Conservation (phyloP, 2,888 invertebrate genomes). For the Yponomeuta evonymella region DNA sequence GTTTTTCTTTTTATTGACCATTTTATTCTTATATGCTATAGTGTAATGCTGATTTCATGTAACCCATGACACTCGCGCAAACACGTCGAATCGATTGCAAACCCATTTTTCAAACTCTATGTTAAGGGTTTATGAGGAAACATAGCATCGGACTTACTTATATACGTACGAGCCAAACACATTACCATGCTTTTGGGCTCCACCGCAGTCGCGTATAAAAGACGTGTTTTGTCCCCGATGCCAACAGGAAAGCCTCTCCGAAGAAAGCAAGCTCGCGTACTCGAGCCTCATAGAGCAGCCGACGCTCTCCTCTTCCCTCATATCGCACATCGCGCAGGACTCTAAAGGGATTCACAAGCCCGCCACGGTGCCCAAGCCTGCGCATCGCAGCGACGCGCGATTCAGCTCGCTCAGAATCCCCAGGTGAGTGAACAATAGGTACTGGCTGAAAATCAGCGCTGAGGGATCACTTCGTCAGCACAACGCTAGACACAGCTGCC, state of each 20-base stretch:
- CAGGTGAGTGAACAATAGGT: not conserved
- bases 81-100: too few species aligned
- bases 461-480: too few species aligned
- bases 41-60: too few species aligned
- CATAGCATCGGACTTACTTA: too few species aligned
- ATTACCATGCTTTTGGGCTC: not conserved
- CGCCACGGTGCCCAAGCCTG: slow-evolving; percentile 32
- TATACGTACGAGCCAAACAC: not conserved
- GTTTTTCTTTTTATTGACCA: too few species aligned
- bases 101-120: too few species aligned
- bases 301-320: slow-evolving; percentile 42
- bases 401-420: not conserved
- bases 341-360: slow-evolving; percentile 28
- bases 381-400: slow-evolving; percentile 24
- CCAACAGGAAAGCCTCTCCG: slow-evolving; percentile 85
- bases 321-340: slow-evolving; percentile 37
- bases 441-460: too few species aligned
- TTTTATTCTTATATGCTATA: too few species aligned
- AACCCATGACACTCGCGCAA: too few species aligned
- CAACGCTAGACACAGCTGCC: too few species aligned
- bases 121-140: too few species aligned
- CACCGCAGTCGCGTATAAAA: too few species aligned
- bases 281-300: slow-evolving; percentile 91
- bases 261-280: slow-evolving; percentile 95
- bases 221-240: slow-evolving; percentile 17